Evolutionary conservation across 2,113 vertebrate species (phyloP), one percentile per base, ranked within the genome.

Genomic region (Charadrius vociferus): DNA sequence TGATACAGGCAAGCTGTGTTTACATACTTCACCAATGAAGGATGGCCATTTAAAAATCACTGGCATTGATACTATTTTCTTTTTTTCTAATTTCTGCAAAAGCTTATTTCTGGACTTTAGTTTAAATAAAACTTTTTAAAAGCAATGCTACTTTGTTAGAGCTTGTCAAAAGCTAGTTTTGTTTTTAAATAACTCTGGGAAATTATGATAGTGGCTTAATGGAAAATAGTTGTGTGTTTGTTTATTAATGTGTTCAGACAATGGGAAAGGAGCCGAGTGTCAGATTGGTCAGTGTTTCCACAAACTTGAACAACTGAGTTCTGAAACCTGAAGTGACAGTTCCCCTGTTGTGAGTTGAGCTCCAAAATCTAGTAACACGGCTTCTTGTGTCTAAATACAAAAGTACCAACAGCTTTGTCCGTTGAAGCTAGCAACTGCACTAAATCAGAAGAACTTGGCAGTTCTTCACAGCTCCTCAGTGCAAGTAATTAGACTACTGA

Each of bases 301-400:
- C 27, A 34, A 50, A 32, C 45, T 71, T 27, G 17, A 58, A 61
- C n/a, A 72, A 24, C 4, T 13, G 19, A 26, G 9, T 70, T 95
- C 5, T n/a, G 27, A 80, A 80, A 45, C 18, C 15, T 10, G 0
- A 79, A 43, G 23, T 83, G 15, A 4, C 7, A 29, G 8, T 36
- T 75, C 20, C 24, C 4, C 10, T 68, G 0, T 10, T 49, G 16
- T 20, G 23, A 65, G 12, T 68, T 0, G 1, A 62, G 29, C n/a
- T 92, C 26, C 29, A 37, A 10, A 79, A 53, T 81, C 9, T 21
- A 17, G 19, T 58, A 45, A 53, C 11, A 14, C 11, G 50, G 14
- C 20, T 75, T 9, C 7, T 59, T 68, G 9, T 56, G 43, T 68
- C 58, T 66, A 50, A 55, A 63, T 71, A 17, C 1, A 1, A 8